phyloP scores from a whole-genome alignment of 1,140 invertebrate species.

The Drosophila burlai region DNA sequence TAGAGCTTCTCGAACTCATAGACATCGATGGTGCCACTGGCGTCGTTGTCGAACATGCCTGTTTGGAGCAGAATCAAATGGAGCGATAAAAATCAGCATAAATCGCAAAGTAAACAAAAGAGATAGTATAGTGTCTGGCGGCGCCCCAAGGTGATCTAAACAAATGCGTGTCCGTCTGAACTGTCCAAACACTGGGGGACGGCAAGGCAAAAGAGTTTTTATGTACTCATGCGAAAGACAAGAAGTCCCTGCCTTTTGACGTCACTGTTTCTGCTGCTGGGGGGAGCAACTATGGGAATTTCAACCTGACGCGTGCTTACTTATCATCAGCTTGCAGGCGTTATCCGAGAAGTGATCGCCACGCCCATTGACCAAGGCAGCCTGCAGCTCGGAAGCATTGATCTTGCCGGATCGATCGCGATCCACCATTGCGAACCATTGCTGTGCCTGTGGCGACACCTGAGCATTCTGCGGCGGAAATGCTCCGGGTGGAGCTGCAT shows the following conservation, averaged over 20 bases:
- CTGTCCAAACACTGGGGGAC: neutral
- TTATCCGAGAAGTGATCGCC: slow-evolving; percentile 93
- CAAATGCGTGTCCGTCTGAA: slow-evolving; percentile 40
- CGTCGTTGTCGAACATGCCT: slow-evolving; percentile 96
- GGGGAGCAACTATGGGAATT: slow-evolving; percentile 32
- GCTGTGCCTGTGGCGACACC: slow-evolving; percentile 89
- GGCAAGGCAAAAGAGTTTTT: slow-evolving; percentile 39
- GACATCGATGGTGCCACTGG: slow-evolving; percentile 94
- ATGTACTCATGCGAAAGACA: slow-evolving; percentile 2
- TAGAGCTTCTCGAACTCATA: slow-evolving; percentile 95
- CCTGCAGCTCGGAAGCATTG: slow-evolving; percentile 91
- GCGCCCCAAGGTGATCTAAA: slow-evolving; percentile 18
- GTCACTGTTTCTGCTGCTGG: slow-evolving; percentile 3
- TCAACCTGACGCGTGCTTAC: slow-evolving; percentile 85
- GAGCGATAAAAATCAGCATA: slow-evolving; percentile 20
- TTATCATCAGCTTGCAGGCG: slow-evolving; percentile 95
- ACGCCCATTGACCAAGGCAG: slow-evolving; percentile 94
- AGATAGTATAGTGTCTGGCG: slow-evolving; percentile 25
- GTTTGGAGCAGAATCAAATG: slow-evolving; percentile 36
- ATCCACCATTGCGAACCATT: slow-evolving; percentile 94
- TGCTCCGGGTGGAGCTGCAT: slow-evolving; percentile 78
- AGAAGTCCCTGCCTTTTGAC: slow-evolving; percentile 4
- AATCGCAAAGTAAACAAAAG: slow-evolving; percentile 49
- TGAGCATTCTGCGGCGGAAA: slow-evolving; percentile 79
- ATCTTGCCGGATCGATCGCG: slow-evolving; percentile 93